Evolutionary conservation across 2,113 vertebrate species (phyloP).

Genomic region (Sphyrna mokarran): DNA sequence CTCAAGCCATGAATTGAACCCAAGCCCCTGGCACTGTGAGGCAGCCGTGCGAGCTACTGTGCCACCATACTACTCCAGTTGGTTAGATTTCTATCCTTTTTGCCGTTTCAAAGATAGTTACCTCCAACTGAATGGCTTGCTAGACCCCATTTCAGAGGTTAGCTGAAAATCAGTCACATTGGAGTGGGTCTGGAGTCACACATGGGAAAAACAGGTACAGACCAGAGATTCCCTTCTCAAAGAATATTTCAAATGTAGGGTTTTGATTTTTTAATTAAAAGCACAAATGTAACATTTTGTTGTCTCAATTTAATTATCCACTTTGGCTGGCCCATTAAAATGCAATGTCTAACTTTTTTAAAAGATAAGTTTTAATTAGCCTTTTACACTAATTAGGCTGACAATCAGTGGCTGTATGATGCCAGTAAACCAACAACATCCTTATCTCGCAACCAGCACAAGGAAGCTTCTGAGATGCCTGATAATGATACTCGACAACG

Average conservation of each 20-base stretch:
- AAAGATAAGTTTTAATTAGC: background rate
- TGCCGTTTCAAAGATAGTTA: no score
- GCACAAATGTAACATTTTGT: background rate
- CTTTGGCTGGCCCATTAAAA: background rate
- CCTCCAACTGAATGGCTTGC: no score
- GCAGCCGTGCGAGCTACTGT: no score
- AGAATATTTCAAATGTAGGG: background rate
- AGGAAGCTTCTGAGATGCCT: background rate
- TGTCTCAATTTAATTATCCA: background rate
- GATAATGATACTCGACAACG: background rate
- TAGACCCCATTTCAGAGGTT: no score
- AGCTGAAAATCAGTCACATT: no score
- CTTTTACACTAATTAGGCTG: background rate
- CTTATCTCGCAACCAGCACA: background rate
- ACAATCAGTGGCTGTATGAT: background rate
- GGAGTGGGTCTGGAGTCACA: no score
- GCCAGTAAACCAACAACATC: background rate
- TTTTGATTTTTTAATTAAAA: background rate
- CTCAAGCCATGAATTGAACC: no score
- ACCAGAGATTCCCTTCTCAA: no score
- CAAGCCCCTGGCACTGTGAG: no score
- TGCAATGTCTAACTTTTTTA: background rate
- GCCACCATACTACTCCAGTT: no score
- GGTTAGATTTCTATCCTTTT: no score
- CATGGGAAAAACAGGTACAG: no score